These are phyloP conservation scores for Pteruthius melanotis DNA, from an alignment of 2,113 vertebrate genomes.

Conservation along the genomic window DNA sequence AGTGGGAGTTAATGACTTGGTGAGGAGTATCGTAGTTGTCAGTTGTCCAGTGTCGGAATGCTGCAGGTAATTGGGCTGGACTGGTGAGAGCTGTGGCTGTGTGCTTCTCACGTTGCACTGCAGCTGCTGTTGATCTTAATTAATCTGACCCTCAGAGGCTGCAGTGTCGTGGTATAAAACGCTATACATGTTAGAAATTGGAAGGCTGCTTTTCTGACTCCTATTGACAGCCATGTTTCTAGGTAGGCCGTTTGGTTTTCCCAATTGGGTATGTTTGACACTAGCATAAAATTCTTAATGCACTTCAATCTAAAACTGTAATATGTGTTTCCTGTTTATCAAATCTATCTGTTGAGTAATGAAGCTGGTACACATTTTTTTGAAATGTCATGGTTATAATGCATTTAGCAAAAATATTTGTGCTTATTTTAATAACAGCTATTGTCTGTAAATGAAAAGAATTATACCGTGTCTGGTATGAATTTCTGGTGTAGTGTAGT, in stretches of 20 bases:
- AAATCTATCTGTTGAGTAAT: not conserved
- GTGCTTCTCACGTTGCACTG: conserved; percentile 78
- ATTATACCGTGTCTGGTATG: not conserved
- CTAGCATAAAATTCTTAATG: not conserved
- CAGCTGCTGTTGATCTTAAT: conserved; percentile 81
- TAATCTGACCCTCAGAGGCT: conserved; percentile 78
- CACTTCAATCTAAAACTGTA: not conserved
- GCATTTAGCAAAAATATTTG: not conserved
- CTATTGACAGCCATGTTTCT: not conserved
- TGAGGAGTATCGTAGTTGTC: conserved; percentile 61
- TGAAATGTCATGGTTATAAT: not conserved
- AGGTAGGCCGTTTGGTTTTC: conserved; percentile 12
- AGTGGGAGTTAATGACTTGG: conserved; percentile 57
- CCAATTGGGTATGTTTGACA: not conserved
- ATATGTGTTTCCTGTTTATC: not conserved
- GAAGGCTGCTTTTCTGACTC: conserved; percentile 19
- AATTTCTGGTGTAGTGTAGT: not conserved
- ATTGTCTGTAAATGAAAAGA: not conserved
- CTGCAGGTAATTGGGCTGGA: conserved; percentile 82
- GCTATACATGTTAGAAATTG: conserved; percentile 14
- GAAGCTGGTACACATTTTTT: not conserved
- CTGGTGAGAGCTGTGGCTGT: conserved; percentile 64
- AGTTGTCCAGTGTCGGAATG: conserved; percentile 71
- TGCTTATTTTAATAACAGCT: not conserved
- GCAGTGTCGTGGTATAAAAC: conserved; percentile 63